Evolutionary conservation across 1,140 invertebrate genomes (phyloP).

Genomic region (Dysdera silvatica): DNA sequence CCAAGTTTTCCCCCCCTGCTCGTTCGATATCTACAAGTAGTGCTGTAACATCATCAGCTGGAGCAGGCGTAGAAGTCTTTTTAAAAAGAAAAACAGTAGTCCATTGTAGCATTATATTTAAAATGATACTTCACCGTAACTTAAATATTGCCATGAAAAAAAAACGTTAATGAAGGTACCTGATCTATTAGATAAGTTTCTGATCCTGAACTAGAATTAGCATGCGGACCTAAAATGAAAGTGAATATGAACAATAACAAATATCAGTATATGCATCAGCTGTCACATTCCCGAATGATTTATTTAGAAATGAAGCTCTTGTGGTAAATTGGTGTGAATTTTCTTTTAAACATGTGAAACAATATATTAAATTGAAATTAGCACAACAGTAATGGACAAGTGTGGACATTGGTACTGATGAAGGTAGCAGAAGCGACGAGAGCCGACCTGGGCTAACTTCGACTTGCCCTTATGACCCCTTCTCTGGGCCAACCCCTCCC

Average conservation of each 20-base stretch:
- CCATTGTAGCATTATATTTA: no score
- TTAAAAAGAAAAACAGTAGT: neutral
- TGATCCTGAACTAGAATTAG: constrained; percentile 5
- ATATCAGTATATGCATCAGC: neutral
- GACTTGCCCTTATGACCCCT: no score
- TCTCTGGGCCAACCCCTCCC: no score
- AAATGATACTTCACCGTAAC: neutral
- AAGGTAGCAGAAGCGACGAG: no score
- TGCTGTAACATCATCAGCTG: constrained; percentile 22
- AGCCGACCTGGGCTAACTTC: no score
- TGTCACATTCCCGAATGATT: neutral
- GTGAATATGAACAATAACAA: neutral
- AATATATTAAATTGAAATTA: no score
- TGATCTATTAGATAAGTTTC: constrained; percentile 16
- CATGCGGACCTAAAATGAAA: constrained; percentile 7
- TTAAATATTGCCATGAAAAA: neutral
- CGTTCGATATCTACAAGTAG: constrained; percentile 22
- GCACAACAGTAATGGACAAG: no score
- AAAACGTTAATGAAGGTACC: no score
- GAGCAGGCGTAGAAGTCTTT: neutral
- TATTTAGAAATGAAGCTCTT: neutral
- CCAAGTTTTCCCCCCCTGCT: constrained; percentile 1
- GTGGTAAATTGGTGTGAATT: no score
- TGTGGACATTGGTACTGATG: no score
- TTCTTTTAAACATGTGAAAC: no score